These are phyloP conservation scores for Ridgeia piscesae DNA, from an alignment of 1,140 invertebrate species.

Conservation along the genomic window DNA sequence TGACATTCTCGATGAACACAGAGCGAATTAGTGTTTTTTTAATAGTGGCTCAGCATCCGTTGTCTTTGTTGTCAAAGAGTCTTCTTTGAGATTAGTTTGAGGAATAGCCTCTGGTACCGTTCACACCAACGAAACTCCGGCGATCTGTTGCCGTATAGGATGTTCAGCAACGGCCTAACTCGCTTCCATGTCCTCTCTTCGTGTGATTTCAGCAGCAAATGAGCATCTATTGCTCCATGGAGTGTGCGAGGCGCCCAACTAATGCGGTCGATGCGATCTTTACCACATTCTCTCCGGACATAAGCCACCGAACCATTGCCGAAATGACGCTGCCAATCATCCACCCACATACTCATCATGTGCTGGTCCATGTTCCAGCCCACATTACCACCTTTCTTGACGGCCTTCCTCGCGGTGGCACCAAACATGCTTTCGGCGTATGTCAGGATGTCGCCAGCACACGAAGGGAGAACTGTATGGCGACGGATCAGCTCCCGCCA, in stretches of 20 bases:
- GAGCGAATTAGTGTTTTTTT: no score
- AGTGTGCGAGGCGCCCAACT: slow-evolving; percentile 19
- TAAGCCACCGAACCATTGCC: slow-evolving; percentile 8
- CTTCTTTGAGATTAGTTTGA: background rate
- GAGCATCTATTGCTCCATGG: slow-evolving; percentile 22
- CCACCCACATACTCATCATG: slow-evolving; percentile 26
- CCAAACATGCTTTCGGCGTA: slow-evolving; percentile 25
- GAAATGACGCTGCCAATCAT: slow-evolving; percentile 8
- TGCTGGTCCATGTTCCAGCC: slow-evolving; percentile 30
- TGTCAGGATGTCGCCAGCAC: slow-evolving; percentile 20
- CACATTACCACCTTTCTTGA: slow-evolving; percentile 26
- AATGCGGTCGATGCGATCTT: slow-evolving; percentile 26
- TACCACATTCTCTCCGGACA: slow-evolving; percentile 17
- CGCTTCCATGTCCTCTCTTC: slow-evolving; percentile 9
- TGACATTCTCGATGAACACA: no score
- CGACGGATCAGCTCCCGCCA: slow-evolving; percentile 25
- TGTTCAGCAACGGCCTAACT: slow-evolving; percentile 11
- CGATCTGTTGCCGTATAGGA: slow-evolving; percentile 17
- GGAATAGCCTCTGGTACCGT: background rate
- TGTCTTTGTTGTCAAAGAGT: background rate
- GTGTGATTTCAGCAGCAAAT: slow-evolving; percentile 23
- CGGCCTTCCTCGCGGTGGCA: background rate
- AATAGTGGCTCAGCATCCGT: no score
- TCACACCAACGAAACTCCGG: background rate
- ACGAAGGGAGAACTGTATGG: background rate